Conservation (phyloP, 1,140 invertebrate species). For the Pteromalus puparum region DNA sequence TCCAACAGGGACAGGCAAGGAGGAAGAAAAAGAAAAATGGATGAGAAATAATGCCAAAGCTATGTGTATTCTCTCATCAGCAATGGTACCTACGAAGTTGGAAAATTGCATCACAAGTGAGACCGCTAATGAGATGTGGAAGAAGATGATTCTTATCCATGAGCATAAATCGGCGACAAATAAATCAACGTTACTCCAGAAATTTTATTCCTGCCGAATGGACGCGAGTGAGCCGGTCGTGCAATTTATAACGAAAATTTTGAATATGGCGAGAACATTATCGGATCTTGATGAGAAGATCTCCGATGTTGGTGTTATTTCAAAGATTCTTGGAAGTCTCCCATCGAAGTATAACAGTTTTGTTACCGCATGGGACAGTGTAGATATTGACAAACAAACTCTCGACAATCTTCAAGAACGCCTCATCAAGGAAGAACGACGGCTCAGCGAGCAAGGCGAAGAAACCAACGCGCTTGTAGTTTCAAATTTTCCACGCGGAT, state of each 20-base stretch:
- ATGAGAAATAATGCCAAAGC: not conserved
- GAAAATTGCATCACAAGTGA: not conserved
- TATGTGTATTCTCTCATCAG: not conserved
- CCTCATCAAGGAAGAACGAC: too few species aligned
- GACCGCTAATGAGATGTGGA: not conserved
- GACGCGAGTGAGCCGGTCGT: not conserved
- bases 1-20: not conserved
- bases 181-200: not conserved
- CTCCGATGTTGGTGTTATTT: constrained; percentile 50
- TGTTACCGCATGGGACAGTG: constrained; percentile 54
- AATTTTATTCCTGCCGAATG: not conserved
- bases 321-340: constrained; percentile 50
- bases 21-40: not conserved
- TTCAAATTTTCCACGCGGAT: too few species aligned
- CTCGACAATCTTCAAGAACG: constrained; percentile 27
- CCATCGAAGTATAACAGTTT: constrained; percentile 41
- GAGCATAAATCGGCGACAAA: not conserved
- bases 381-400: constrained; percentile 49
- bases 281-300: constrained; percentile 49
- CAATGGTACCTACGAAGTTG: not conserved
- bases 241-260: not conserved
- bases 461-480: too few species aligned
- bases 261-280: not conserved
- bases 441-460: too few species aligned
- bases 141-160: not conserved